These are phyloP conservation scores for Augochlora pura DNA, from an alignment of 1,140 invertebrate genomes.

Conservation along the genomic window DNA sequence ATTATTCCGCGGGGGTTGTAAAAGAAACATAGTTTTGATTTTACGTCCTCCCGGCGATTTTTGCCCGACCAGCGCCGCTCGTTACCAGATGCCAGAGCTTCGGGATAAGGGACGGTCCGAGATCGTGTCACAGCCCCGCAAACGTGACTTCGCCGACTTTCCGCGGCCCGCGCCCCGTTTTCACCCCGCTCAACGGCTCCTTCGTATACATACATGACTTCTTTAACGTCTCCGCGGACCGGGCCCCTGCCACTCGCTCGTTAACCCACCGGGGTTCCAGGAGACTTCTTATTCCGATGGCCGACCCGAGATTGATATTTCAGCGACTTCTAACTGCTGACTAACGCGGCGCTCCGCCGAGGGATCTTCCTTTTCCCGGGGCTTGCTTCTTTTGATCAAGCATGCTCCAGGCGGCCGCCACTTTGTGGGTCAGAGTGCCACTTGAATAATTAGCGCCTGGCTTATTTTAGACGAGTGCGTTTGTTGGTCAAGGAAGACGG, in stretches of 20 bases:
- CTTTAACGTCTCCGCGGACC: conserved; percentile 13
- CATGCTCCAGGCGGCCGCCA: no score
- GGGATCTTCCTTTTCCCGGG: no score
- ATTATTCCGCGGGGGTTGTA: conserved; percentile 37
- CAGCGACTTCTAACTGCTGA: conserved; percentile 31
- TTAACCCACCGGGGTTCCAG: conserved; percentile 13
- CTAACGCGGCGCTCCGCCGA: neutral
- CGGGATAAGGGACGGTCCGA: conserved; percentile 35
- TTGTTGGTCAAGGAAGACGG: no score
- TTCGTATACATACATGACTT: conserved; percentile 24
- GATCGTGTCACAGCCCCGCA: conserved; percentile 8
- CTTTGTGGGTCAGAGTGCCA: no score
- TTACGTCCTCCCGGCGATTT: conserved; percentile 35
- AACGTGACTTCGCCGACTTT: conserved; percentile 23
- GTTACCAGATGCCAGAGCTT: conserved; percentile 44
- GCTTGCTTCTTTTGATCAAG: no score
- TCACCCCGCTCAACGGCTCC: conserved; percentile 16
- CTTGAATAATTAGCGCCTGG: no score
- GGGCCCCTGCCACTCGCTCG: conserved; percentile 21
- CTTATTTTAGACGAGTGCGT: no score
- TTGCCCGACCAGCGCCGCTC: conserved; percentile 22
- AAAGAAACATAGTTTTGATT: conserved; percentile 45
- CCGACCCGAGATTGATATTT: conserved; percentile 35
- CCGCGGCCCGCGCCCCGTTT: conserved; percentile 6
- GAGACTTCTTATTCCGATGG: conserved; percentile 17